Conservation (phyloP, 2,797 vertebrate species). For the Micrastur ruficollis region DNA sequence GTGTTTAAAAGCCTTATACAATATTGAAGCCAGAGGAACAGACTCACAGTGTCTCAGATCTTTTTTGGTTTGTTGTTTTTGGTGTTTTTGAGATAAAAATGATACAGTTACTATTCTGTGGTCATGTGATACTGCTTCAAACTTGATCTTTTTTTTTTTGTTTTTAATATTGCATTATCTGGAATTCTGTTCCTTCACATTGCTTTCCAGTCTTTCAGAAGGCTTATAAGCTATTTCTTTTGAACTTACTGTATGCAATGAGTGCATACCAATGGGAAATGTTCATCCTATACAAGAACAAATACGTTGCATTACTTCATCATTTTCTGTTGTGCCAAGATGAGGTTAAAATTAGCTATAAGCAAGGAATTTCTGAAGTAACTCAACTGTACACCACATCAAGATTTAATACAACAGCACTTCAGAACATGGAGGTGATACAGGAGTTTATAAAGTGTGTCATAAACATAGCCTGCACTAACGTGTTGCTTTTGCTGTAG, state of each 20-base stretch:
- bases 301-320: background rate
- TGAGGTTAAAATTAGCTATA: background rate
- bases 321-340: background rate
- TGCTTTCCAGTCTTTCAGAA: background rate
- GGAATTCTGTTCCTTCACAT: background rate
- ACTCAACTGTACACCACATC: background rate
- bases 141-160: background rate
- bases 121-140: background rate
- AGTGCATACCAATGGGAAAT: background rate
- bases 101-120: background rate
- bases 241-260: background rate
- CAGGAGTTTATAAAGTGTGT: background rate
- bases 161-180: background rate
- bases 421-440: background rate
- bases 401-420: background rate
- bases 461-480: background rate
- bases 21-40: background rate
- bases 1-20: background rate
- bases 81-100: background rate
- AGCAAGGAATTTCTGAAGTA: background rate
- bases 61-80: background rate
- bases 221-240: background rate
- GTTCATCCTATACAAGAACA: background rate
- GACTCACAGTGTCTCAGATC: background rate
- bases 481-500: background rate